Evolutionary conservation across 2,113 vertebrate species (phyloP).

Genomic region (Ondatra zibethicus): DNA sequence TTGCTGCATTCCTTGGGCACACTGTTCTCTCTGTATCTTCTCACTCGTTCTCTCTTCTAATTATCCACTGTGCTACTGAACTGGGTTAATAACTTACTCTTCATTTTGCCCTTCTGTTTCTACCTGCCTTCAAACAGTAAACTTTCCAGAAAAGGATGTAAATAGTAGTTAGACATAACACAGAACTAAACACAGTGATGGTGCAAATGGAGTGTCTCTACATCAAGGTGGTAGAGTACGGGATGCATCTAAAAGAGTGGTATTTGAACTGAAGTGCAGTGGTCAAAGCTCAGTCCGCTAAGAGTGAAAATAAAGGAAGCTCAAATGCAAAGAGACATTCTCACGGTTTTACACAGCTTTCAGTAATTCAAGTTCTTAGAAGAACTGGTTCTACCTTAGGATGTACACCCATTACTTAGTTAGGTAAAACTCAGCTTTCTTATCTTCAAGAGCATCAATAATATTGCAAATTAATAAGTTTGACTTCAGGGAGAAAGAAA

Average conservation of each 20-base stretch:
- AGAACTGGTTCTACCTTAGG: not conserved
- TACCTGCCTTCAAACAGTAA: not conserved
- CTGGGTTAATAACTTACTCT: not conserved
- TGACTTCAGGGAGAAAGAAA: not conserved
- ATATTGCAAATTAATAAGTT: not conserved
- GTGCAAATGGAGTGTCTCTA: not conserved
- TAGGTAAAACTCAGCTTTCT: not conserved
- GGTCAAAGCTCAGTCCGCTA: not conserved
- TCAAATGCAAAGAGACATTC: not conserved
- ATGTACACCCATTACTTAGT: not conserved
- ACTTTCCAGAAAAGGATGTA: not conserved
- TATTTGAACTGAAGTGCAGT: not conserved
- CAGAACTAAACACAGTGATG: not conserved
- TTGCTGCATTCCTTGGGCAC: not conserved
- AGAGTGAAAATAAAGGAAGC: not conserved
- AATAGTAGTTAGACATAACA: not conserved
- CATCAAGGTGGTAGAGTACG: not conserved
- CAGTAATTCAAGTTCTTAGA: not conserved
- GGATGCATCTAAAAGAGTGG: not conserved
- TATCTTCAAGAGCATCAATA: not conserved
- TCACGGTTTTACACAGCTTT: not conserved
- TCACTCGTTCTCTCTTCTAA: not conserved
- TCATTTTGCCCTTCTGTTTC: not conserved
- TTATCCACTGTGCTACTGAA: not conserved
- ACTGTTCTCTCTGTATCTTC: not conserved